Evolutionary conservation across 2,888 invertebrate species (phyloP).

Genomic region (Drosophila limbata): DNA sequence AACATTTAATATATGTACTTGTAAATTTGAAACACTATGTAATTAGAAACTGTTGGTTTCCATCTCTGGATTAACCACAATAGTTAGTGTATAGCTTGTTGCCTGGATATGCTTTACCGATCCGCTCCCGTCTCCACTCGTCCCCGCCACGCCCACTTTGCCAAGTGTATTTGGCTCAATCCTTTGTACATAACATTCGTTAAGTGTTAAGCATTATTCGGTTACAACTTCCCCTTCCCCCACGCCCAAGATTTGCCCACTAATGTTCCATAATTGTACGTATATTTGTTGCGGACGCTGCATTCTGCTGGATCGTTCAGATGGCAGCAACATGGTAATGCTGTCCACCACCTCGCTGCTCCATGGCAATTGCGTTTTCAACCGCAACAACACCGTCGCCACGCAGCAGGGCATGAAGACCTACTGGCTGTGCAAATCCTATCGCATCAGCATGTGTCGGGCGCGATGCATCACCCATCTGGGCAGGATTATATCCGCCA

Average conservation of each 20-base stretch:
- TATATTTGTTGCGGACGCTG: conserved; percentile 65
- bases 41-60: conserved; percentile 23
- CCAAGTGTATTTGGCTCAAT: conserved; percentile 8
- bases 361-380: conserved; percentile 85
- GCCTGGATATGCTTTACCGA: conserved; percentile 19
- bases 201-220: conserved; percentile 43
- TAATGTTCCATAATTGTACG: conserved; percentile 78
- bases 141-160: neutral
- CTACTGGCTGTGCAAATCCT: conserved; percentile 86
- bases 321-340: conserved; percentile 85
- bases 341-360: conserved; percentile 85
- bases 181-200: conserved; percentile 69
- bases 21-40: neutral
- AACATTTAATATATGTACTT: neutral
- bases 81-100: conserved; percentile 15
- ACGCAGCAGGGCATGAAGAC: conserved; percentile 86
- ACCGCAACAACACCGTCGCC: conserved; percentile 85
- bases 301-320: conserved; percentile 54
- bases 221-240: conserved; percentile 12
- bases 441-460: conserved; percentile 85
- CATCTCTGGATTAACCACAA: conserved; percentile 51
- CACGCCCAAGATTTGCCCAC: conserved; percentile 56
- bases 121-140: conserved; percentile 3
- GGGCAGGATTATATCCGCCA: conserved; percentile 85
- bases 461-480: conserved; percentile 85